phyloP scores from a whole-genome alignment of 1,140 invertebrate genomes.

The Drosophila prosaltans region DNA sequence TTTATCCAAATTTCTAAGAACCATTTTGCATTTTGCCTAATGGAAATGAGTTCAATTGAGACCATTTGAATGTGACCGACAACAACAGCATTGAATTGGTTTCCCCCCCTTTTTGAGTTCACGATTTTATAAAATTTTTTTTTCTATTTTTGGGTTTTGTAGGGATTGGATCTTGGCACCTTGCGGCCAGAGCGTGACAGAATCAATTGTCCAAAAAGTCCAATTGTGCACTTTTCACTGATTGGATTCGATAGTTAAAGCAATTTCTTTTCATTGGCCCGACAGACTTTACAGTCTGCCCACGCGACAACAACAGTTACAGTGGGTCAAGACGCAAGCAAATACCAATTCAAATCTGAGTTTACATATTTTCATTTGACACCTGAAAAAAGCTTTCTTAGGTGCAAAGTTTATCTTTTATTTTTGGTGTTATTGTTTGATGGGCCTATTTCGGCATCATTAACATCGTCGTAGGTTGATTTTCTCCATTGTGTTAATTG shows the following conservation, averaged over 20 bases:
- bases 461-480: too few species aligned
- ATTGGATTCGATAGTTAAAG: neutral
- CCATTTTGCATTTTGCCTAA: neutral
- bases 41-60: neutral
- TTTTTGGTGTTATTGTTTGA: too few species aligned
- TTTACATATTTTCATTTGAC: too few species aligned
- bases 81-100: neutral
- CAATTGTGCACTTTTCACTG: neutral
- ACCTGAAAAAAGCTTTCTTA: too few species aligned
- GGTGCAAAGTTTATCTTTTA: too few species aligned
- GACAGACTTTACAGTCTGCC: neutral
- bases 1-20: neutral
- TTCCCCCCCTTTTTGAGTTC: neutral
- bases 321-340: too few species aligned
- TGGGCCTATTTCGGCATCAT: too few species aligned
- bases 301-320: neutral
- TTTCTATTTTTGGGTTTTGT: neutral
- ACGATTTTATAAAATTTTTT: neutral
- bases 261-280: neutral
- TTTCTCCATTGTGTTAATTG: too few species aligned
- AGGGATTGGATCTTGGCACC: neutral
- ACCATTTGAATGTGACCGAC: neutral
- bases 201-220: neutral
- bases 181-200: slow-evolving; percentile 10
- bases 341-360: too few species aligned